Conservation (phyloP, 2,113 vertebrate species). For the Bolborhynchus lineola region DNA sequence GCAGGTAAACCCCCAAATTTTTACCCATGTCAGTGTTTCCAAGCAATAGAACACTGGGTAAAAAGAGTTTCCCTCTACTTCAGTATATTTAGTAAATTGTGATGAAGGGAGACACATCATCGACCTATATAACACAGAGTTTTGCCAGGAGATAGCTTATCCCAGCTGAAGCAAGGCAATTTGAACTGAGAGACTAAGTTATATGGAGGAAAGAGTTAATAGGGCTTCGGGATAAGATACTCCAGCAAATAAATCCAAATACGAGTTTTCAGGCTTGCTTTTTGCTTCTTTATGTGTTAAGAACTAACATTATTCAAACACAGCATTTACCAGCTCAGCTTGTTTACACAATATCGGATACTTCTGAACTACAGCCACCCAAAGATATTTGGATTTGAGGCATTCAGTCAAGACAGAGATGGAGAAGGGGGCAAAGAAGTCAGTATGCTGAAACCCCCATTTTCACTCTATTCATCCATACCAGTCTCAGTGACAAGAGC, state of each 20-base stretch:
- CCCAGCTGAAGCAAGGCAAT: not conserved
- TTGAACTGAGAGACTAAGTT: not conserved
- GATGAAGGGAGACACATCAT: not conserved
- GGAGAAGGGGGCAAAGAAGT: not conserved
- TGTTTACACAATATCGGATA: not conserved
- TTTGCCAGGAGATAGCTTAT: not conserved
- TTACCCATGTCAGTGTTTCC: not conserved
- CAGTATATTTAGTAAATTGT: not conserved
- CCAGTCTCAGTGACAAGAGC: conserved; percentile 43
- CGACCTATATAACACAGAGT: not conserved
- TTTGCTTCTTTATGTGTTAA: not conserved
- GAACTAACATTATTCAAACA: not conserved
- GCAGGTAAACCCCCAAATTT: not conserved
- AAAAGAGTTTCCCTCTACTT: not conserved
- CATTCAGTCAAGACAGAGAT: not conserved
- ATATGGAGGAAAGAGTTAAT: not conserved
- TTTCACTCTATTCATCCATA: conserved; percentile 16
- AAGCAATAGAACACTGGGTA: not conserved
- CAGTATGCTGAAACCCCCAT: not conserved
- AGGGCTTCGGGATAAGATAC: not conserved
- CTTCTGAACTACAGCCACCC: not conserved
- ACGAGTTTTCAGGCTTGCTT: not conserved
- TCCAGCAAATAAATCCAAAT: not conserved
- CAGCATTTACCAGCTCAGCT: not conserved
- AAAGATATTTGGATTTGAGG: not conserved